Base-by-base conservation (phyloP, 1,140 invertebrate genomes). In the Olivierus martensii region DNA sequence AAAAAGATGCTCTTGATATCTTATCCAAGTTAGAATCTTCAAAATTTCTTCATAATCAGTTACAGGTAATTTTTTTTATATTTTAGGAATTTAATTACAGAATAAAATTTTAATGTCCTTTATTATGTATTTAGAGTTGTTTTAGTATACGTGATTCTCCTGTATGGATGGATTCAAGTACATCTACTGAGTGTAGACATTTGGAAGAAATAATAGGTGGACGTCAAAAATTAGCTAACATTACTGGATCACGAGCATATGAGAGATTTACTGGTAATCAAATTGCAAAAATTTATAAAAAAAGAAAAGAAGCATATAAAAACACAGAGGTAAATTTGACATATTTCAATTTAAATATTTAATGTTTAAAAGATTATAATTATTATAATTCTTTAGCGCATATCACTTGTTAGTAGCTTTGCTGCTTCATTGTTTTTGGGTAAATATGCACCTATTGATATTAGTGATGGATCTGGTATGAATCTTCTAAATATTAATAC, bases 151-250 rank as follows among this genome's bases (percentile, higher is more conserved):
- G 75, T 0, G 76, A 87, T 50, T 87, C 87, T n/a, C 93, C 93
- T 0, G 79, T 94, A 28, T 98, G 93, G 93, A 93, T 94, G 90
- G 92, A 97, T 69, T 83, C 84, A 0, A 92, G 87, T 57, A 96
- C 92, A 0, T 77, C 74, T 0, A 69, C 75, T 42, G 80, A 94
- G 60, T 96, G 92, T 66, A 66, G 72, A 42, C 68, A 80, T 50
- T 66, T 96, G 39, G 90, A 96, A 68, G 74, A 81, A 35, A 75
- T 74, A 42, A 74, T 89, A 15, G 90, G 89, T 21, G 88, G 90
- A 28, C 57, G 67, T 50, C 60, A 84, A 75, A 78, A 79, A 72
- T 73, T 98, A 61, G 80, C 89, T 1, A 73, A 79, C 63, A 78
- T 93, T 37, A 96, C 92, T 14, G 93, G 94, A 1, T 94, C 90